Conservation (phyloP, 2,113 vertebrate species). For the Arothron firmamentum region DNA sequence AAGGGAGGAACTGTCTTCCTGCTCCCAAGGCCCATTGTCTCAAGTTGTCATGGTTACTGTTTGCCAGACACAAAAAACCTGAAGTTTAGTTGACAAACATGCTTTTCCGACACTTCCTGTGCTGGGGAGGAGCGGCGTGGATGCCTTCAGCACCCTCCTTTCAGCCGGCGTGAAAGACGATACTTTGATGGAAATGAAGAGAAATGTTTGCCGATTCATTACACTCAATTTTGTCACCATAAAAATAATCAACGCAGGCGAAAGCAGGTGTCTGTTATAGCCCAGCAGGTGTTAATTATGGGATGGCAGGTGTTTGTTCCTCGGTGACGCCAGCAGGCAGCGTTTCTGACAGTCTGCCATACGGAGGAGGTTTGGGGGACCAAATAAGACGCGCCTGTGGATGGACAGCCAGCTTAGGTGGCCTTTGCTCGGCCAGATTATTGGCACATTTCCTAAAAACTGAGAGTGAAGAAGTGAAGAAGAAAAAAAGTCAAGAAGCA, state of each 20-base stretch:
- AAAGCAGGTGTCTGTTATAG: conserved; percentile 49
- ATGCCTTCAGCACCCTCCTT: too few relatives aligned
- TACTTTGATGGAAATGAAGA: conserved; percentile 14
- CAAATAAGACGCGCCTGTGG: conserved; percentile 22
- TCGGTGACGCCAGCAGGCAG: conserved; percentile 24
- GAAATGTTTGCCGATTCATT: conserved; percentile 37
- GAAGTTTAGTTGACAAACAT: too few relatives aligned
- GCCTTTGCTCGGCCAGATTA: not conserved
- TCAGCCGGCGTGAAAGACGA: not conserved
- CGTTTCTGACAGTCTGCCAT: conserved; percentile 26
- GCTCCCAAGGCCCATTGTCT: too few relatives aligned
- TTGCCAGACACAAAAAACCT: too few relatives aligned
- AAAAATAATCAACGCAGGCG: conserved; percentile 31
- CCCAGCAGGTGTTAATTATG: conserved; percentile 51
- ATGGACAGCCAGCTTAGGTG: conserved; percentile 19
- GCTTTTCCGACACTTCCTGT: not conserved
- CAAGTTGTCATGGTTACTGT: too few relatives aligned
- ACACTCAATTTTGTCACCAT: conserved; percentile 19
- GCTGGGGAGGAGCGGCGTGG: not conserved
- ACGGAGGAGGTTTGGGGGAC: conserved; percentile 5
- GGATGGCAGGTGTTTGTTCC: conserved; percentile 47
- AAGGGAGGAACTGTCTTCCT: too few relatives aligned
- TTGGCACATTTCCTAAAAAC: not conserved
- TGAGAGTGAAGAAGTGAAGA: not conserved
- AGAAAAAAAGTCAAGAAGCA: not conserved